phyloP scores from a whole-genome alignment of 1,140 invertebrate species.

The Cyphomyrmex costatus region DNA sequence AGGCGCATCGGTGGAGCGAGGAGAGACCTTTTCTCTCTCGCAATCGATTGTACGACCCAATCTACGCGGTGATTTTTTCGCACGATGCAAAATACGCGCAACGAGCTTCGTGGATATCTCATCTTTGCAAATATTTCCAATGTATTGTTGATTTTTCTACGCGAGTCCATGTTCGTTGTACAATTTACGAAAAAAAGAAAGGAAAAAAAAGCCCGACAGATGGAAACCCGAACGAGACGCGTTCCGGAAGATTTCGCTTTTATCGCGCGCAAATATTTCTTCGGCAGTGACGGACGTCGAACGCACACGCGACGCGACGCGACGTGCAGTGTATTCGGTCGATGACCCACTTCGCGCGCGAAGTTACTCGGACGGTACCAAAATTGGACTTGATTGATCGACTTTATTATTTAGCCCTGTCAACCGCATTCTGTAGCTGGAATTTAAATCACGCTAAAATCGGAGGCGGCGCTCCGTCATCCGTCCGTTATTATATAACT shows the following conservation, averaged over 20 bases:
- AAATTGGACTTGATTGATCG: constrained; percentile 64
- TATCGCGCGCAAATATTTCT: constrained; percentile 62
- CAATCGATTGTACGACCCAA: constrained; percentile 40
- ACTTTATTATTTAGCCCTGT: constrained; percentile 64
- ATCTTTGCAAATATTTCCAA: constrained; percentile 40
- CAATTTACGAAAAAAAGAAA: constrained; percentile 9
- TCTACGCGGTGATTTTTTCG: constrained; percentile 27
- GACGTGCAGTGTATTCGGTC: constrained; percentile 58
- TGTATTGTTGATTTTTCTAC: constrained; percentile 17
- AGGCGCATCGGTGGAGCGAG: not conserved
- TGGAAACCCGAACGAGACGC: constrained; percentile 42
- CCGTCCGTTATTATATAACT: constrained; percentile 30
- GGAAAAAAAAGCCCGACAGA: not conserved
- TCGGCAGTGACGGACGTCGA: constrained; percentile 57
- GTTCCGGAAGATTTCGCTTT: constrained; percentile 56
- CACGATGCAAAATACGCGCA: constrained; percentile 49
- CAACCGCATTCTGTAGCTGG: constrained; percentile 57
- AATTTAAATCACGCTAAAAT: constrained; percentile 59
- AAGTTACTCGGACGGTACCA: constrained; percentile 64
- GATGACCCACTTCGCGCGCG: constrained; percentile 62
- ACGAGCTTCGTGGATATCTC: constrained; percentile 34
- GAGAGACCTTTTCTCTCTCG: constrained; percentile 16
- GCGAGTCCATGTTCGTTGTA: constrained; percentile 24
- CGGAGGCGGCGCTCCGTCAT: constrained; percentile 34
- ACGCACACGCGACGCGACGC: constrained; percentile 58